These are phyloP conservation scores for Arothron firmamentum DNA, from an alignment of 2,113 vertebrate species.

Conservation along the genomic window DNA sequence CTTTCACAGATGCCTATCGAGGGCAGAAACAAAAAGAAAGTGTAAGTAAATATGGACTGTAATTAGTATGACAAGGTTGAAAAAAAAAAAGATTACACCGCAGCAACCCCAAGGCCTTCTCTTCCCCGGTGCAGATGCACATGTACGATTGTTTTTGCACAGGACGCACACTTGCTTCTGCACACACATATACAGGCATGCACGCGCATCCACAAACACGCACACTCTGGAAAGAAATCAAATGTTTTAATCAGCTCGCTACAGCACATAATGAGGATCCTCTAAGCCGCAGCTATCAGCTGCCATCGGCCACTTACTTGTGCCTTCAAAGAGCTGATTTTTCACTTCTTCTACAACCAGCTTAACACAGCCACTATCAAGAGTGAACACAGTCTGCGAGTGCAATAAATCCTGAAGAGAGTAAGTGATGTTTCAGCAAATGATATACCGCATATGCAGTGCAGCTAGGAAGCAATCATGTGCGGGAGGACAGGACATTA, in stretches of 20 bases:
- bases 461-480: conserved; percentile 43
- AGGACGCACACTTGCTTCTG: conserved; percentile 17
- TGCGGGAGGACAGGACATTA: conserved; percentile 39
- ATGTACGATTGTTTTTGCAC: conserved; percentile 24
- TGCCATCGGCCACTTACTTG: conserved; percentile 73
- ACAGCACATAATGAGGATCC: conserved; percentile 74
- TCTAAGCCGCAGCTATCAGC: conserved; percentile 73
- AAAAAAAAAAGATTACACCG: conserved; percentile 72
- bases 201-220: conserved; percentile 11
- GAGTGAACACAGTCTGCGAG: conserved; percentile 37
- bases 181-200: conserved; percentile 23
- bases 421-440: conserved; percentile 44
- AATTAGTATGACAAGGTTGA: conserved; percentile 77
- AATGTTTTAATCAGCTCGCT: conserved; percentile 79
- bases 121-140: conserved; percentile 23
- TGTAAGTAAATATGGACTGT: conserved; percentile 76
- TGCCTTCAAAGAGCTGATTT: conserved; percentile 74
- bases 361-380: conserved; percentile 48
- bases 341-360: conserved; percentile 61
- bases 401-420: conserved; percentile 55
- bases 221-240: conserved; percentile 60
- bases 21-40: conserved; percentile 69
- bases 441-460: conserved; percentile 37
- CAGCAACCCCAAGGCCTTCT: conserved; percentile 60
- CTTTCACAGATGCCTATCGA: conserved; percentile 71